Base-by-base conservation (phyloP, 2,888 invertebrate species). In the Psylliodes chrysocephalus region DNA sequence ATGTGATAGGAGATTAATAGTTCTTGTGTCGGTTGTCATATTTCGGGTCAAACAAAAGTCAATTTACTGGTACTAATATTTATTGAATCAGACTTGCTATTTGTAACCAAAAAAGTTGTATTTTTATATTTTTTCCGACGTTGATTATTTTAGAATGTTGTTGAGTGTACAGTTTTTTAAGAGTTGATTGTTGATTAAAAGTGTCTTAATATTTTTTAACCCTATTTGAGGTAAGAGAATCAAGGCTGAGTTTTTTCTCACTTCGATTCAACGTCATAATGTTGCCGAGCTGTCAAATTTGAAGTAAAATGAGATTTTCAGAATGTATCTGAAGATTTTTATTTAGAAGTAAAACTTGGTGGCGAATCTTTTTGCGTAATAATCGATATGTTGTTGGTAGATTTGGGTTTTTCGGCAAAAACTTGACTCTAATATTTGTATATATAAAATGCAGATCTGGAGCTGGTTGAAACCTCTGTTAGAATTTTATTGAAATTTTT, bases 171-270 rank as follows among this genome's bases (percentile, higher is more conserved):
- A 38, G 33, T n/a, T 22, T 22, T 22, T 22, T 22, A 22, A 22
- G 22, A 22, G 22, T 22, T 22, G 22, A 22, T 22, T 22, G 22
- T 22, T 22, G 22, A 22, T 4, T n/a, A 46, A n/a, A 19, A 46
- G 19, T 22, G 46, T 46, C 25, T 25, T 51, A 51, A 51, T 30
- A 49, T 49, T 30, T n/a, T 14, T 49, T 28, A 12, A 14, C 12
- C 22, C 25, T 19, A 30, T 35, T 40, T 40, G 40, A 22, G 19
- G 22, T 44, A 42, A 15, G 54, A 42, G 54, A 42, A 54, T 15
- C n/a, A 54, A 54, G 54, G 40, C 42, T 54, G 54, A 54, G 19
- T 42, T 30, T 54, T 55, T 55, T 55, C 55, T 55, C 55, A 46
- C 55, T 55, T 55, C 55, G 40, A 53, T 40, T 22, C n/a, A 22